Conservation (phyloP, 2,113 vertebrate species). For the Fulica atra region DNA sequence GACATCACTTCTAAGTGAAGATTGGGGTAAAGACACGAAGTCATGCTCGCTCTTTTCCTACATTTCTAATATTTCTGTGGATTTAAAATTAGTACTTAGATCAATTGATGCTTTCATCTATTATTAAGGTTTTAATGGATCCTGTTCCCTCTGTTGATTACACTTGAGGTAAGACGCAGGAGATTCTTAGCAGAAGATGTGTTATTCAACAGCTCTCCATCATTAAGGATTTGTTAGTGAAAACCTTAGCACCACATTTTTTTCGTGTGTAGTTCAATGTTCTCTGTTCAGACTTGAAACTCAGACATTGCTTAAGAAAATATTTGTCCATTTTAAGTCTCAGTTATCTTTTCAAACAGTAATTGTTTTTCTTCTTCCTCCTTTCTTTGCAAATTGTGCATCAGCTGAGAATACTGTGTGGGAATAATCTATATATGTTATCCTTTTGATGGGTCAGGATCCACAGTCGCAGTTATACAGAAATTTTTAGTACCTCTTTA, state of each 20-base stretch:
- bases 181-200: conserved; percentile 41
- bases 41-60: conserved; percentile 1
- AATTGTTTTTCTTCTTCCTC: not conserved
- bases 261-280: not conserved
- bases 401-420: not conserved
- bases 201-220: not conserved
- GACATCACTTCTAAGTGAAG: conserved; percentile 21
- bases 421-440: not conserved
- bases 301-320: not conserved
- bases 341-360: not conserved
- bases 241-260: not conserved
- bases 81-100: conserved; percentile 57
- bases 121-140: conserved; percentile 59
- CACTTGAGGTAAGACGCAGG: conserved; percentile 14
- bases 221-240: not conserved
- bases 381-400: not conserved
- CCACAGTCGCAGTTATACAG: not conserved
- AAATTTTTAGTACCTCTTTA: not conserved
- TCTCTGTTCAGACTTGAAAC: not conserved
- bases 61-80: conserved; percentile 34
- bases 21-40: not conserved
- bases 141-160: conserved; percentile 42
- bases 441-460: not conserved
- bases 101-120: conserved; percentile 59
- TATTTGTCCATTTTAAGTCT: not conserved